These are phyloP conservation scores for Drosophila mulleri DNA, from an alignment of 2,888 invertebrate genomes.

Conservation along the genomic window DNA sequence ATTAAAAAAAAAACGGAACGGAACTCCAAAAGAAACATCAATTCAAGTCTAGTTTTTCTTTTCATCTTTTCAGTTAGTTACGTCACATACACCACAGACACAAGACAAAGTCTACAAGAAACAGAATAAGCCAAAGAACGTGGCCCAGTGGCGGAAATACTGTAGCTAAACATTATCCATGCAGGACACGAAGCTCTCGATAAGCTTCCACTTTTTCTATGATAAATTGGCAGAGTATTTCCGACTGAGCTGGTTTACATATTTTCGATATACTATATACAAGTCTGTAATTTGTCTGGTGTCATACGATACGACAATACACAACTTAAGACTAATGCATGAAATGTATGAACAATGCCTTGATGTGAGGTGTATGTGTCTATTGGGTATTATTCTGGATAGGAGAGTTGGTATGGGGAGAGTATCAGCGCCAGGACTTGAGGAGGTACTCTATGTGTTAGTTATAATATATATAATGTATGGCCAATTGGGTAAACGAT, in stretches of 20 bases:
- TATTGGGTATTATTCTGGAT: slow-evolving; percentile 19
- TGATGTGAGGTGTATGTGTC: slow-evolving; percentile 45
- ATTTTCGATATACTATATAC: slow-evolving; percentile 1
- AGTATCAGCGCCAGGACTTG: slow-evolving; percentile 26
- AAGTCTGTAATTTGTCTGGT: slow-evolving; percentile 43
- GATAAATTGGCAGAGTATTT: slow-evolving; percentile 4
- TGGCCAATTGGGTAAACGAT: slow-evolving; percentile 47
- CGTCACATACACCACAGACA: slow-evolving; percentile 50
- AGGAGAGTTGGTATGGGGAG: slow-evolving; percentile 9
- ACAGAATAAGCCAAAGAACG: slow-evolving; percentile 52
- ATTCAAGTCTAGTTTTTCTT: slow-evolving; percentile 24
- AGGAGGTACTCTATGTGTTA: slow-evolving; percentile 20
- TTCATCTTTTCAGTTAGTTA: slow-evolving; percentile 61
- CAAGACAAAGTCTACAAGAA: slow-evolving; percentile 43
- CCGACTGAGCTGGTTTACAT: slow-evolving; percentile 2
- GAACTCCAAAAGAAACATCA: slow-evolving; percentile 49
- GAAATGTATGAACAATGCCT: slow-evolving; percentile 78
- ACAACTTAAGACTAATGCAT: slow-evolving; percentile 79
- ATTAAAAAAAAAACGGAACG: slow-evolving; percentile 60
- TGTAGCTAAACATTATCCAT: background rate
- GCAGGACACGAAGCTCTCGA: slow-evolving; percentile 1
- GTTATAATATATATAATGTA: slow-evolving; percentile 35
- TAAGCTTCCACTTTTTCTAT: background rate
- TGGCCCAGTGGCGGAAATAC: slow-evolving; percentile 15
- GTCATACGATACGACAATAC: slow-evolving; percentile 53